These are phyloP conservation scores for Saxidomus purpurata DNA, from an alignment of 1,140 invertebrate genomes.

Conservation along the genomic window DNA sequence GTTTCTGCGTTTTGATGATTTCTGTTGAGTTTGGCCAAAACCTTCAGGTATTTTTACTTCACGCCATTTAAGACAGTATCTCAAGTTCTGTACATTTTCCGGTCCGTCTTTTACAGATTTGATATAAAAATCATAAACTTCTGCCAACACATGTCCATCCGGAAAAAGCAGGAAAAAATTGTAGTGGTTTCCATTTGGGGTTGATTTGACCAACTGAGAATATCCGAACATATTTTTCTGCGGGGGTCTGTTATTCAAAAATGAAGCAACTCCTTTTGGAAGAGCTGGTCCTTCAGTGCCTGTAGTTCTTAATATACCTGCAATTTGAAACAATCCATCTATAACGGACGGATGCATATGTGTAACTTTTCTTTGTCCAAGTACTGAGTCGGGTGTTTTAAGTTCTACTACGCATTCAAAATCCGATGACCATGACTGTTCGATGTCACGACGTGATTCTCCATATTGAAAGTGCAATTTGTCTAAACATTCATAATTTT, in stretches of 20 bases:
- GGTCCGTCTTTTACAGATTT: not conserved
- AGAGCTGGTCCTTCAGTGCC: not conserved
- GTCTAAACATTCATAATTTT: constrained; percentile 70
- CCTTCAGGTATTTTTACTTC: too few relatives aligned
- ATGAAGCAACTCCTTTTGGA: constrained; percentile 48
- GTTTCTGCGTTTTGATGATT: too few relatives aligned
- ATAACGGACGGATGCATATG: constrained; percentile 74
- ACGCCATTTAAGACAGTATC: too few relatives aligned
- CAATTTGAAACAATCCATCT: constrained; percentile 74
- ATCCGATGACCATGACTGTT: constrained; percentile 53
- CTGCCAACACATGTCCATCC: constrained; percentile 71
- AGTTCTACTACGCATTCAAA: constrained; percentile 72
- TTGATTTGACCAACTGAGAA: not conserved
- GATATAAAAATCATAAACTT: constrained; percentile 8
- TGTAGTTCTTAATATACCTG: constrained; percentile 7
- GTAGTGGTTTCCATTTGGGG: constrained; percentile 55
- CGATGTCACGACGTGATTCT: constrained; percentile 63
- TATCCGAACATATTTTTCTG: constrained; percentile 57
- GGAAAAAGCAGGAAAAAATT: constrained; percentile 66
- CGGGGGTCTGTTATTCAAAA: constrained; percentile 8
- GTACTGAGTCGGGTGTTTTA: constrained; percentile 60
- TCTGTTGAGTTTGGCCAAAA: too few relatives aligned
- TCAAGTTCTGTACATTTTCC: not conserved
- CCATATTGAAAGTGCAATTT: constrained; percentile 74
- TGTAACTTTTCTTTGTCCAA: constrained; percentile 64